Evolutionary conservation across 2,797 vertebrate genomes (phyloP).

Genomic region (Macroramphosus scolopax): DNA sequence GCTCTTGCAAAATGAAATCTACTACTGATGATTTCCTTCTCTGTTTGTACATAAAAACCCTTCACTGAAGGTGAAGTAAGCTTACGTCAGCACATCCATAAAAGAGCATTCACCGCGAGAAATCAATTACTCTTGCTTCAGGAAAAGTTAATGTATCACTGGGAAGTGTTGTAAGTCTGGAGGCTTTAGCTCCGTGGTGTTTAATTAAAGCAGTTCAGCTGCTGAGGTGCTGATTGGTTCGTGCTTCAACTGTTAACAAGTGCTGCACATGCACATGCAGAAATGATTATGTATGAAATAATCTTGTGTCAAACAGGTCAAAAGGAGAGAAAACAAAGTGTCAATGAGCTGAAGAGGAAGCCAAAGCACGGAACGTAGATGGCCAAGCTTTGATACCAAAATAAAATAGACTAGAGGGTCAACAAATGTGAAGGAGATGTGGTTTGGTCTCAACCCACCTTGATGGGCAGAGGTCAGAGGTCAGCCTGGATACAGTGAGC

Average conservation of each 20-base stretch:
- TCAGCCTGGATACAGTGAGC: too few species aligned
- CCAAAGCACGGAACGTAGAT: too few species aligned
- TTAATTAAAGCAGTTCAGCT: slow-evolving; percentile 45
- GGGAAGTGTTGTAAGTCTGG: slow-evolving; percentile 47
- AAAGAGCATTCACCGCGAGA: slow-evolving; percentile 39
- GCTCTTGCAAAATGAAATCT: too few species aligned
- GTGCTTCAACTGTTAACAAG: slow-evolving; percentile 35
- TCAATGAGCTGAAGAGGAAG: too few species aligned
- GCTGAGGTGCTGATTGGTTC: slow-evolving; percentile 36
- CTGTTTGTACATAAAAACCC: slow-evolving; percentile 40
- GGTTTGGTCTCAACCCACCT: too few species aligned
- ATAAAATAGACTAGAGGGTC: too few species aligned
- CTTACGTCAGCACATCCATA: slow-evolving; percentile 43
- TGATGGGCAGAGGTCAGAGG: too few species aligned
- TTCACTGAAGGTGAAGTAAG: slow-evolving; percentile 38
- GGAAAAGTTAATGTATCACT: slow-evolving; percentile 50
- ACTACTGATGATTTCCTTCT: slow-evolving; percentile 46
- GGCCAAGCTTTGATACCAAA: too few species aligned
- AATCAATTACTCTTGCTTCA: slow-evolving; percentile 56
- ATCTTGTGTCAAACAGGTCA: neutral
- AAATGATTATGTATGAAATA: neutral
- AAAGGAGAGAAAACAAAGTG: too few species aligned
- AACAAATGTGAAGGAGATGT: too few species aligned
- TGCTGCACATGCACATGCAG: slow-evolving; percentile 9
- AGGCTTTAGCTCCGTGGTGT: slow-evolving; percentile 33